A percentile compares a stretch with the other conserved stretches of the same genome.
phyloP scores from a whole-genome alignment of 2,113 vertebrate genomes.

The Lepisosteus osseus region DNA sequence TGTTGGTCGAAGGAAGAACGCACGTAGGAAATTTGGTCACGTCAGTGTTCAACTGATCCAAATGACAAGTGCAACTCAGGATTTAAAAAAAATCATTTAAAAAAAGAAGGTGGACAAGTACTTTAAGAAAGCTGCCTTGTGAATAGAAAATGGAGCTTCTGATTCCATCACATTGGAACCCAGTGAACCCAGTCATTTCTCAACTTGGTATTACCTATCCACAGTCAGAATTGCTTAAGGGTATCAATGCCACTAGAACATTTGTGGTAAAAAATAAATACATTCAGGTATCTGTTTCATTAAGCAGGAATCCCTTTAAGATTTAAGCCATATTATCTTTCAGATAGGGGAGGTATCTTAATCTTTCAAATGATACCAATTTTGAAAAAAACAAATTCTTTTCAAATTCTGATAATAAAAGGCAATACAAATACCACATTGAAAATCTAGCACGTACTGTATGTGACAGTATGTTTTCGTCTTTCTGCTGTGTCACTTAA shows the following conservation, averaged over 20 bases:
- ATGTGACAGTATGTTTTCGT: too few relatives aligned
- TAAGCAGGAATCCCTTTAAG: conserved; percentile 58
- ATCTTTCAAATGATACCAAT: background rate
- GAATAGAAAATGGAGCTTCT: background rate
- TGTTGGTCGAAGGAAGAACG: conserved; percentile 13
- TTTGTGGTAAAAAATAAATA: background rate
- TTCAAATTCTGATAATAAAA: too few relatives aligned
- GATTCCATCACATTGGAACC: background rate
- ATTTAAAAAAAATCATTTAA: conserved; percentile 18
- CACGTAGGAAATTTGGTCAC: conserved; percentile 12
- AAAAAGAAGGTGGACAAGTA: conserved; percentile 15
- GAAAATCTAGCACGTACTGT: too few relatives aligned
- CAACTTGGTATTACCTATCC: too few relatives aligned
- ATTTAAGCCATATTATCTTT: background rate
- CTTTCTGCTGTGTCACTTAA: too few relatives aligned
- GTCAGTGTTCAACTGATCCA: conserved; percentile 25
- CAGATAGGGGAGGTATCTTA: background rate
- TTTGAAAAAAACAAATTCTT: too few relatives aligned
- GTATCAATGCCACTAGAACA: background rate
- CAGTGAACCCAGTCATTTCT: background rate
- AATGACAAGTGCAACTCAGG: conserved; percentile 42
- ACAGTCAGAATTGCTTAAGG: too few relatives aligned
- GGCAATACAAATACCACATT: too few relatives aligned
- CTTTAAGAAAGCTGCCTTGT: background rate
- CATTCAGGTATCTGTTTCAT: conserved; percentile 25